Conservation (phyloP, 1,140 invertebrate genomes). For the Caenorhabditis brenneri region DNA sequence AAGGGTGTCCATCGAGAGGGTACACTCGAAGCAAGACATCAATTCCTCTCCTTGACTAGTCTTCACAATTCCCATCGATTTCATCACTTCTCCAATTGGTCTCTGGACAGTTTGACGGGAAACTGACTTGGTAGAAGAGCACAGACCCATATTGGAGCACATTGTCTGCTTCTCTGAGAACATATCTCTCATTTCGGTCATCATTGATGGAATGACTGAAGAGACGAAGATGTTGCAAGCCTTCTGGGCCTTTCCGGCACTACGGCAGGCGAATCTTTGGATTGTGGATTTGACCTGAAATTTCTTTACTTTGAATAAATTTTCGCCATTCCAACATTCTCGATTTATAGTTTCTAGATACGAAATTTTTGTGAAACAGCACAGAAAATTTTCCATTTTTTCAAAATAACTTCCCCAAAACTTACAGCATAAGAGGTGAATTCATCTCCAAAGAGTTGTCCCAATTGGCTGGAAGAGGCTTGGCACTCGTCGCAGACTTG, state of each 20-base stretch:
- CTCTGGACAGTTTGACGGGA: not conserved
- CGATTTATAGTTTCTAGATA: too few species aligned
- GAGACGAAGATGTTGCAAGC: constrained; percentile 24
- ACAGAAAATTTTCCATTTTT: too few species aligned
- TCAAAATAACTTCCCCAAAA: too few species aligned
- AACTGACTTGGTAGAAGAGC: not conserved
- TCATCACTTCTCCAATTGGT: constrained; percentile 9
- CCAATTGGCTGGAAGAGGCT: not conserved
- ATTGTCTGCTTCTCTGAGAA: not conserved
- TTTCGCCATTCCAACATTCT: too few species aligned
- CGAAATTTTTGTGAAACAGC: too few species aligned
- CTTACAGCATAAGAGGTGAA: constrained; percentile 19
- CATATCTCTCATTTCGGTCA: constrained; percentile 28
- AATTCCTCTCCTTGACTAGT: constrained; percentile 45
- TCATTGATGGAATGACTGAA: not conserved
- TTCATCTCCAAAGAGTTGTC: not conserved
- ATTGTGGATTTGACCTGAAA: constrained; percentile 11
- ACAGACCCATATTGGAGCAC: constrained; percentile 1
- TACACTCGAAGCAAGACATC: constrained; percentile 55
- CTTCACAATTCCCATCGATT: not conserved
- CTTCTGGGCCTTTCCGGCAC: constrained; percentile 5
- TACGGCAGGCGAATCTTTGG: not conserved
- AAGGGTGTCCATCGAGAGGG: constrained; percentile 48
- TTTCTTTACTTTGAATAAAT: too few species aligned
- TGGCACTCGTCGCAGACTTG: constrained; percentile 26